These are phyloP conservation scores for Micrasema minimum DNA, from an alignment of 1,140 invertebrate genomes.

Conservation along the genomic window DNA sequence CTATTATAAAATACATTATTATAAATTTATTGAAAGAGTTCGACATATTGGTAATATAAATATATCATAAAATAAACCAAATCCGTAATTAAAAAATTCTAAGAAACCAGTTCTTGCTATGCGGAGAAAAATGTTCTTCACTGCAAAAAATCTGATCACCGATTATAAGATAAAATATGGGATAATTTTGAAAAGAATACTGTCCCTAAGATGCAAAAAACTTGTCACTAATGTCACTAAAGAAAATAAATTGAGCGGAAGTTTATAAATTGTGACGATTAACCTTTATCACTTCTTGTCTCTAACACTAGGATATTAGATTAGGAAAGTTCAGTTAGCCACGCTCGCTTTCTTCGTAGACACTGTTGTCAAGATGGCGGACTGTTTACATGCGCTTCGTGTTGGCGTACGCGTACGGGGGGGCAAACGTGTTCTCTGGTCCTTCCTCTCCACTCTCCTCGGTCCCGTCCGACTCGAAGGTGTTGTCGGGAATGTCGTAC, in stretches of 20 bases:
- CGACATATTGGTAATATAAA: constrained; percentile 13
- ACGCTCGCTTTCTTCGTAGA: neutral
- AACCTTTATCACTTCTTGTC: too few species aligned
- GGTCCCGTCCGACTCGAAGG: constrained; percentile 97
- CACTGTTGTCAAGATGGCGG: neutral
- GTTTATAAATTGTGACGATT: too few species aligned
- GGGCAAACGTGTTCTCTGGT: constrained; percentile 69
- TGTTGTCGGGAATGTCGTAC: constrained; percentile 98
- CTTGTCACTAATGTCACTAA: too few species aligned
- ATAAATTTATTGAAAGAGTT: constrained; percentile 9
- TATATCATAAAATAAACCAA: constrained; percentile 27
- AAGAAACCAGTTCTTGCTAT: neutral
- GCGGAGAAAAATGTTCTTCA: constrained; percentile 8
- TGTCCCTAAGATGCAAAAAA: neutral
- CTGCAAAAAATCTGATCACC: neutral
- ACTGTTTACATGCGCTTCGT: constrained; percentile 61
- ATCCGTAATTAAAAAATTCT: constrained; percentile 11
- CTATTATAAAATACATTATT: constrained; percentile 12
- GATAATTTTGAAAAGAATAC: constrained; percentile 4
- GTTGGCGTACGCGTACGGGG: constrained; percentile 64
- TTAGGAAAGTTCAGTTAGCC: too few species aligned
- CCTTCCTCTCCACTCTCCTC: constrained; percentile 90
- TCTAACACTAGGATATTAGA: too few species aligned
- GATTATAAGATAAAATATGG: constrained; percentile 20
- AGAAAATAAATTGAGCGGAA: too few species aligned